These are phyloP conservation scores for Zosterops borbonicus DNA, from an alignment of 2,113 vertebrate genomes.

Conservation along the genomic window DNA sequence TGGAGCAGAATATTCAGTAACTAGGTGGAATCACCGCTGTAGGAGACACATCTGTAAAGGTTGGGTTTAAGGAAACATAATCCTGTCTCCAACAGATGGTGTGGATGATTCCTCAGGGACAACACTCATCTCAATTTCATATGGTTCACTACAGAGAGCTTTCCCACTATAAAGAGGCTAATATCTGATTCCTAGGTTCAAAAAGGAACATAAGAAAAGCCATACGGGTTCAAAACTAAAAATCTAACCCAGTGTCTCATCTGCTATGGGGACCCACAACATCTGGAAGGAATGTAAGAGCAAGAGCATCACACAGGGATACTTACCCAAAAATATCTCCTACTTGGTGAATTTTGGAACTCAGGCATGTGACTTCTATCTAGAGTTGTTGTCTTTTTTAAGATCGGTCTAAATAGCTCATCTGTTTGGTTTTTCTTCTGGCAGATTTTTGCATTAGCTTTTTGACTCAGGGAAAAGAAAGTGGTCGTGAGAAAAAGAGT, in stretches of 20 bases:
- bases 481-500: background rate
- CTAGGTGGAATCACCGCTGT: background rate
- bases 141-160: background rate
- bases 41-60: background rate
- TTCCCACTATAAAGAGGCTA: background rate
- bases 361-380: background rate
- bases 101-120: background rate
- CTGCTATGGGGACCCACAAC: background rate
- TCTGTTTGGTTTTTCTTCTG: background rate
- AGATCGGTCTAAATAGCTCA: background rate
- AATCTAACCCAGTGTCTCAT: background rate
- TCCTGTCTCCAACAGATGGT: background rate
- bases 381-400: background rate
- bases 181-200: background rate
- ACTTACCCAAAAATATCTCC: background rate
- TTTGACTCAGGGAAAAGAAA: background rate
- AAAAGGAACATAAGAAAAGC: background rate
- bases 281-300: background rate
- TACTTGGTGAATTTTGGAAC: background rate
- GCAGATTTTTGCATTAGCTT: background rate
- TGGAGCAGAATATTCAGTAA: background rate
- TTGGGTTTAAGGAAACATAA: background rate
- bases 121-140: background rate
- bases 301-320: background rate
- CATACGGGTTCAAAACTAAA: background rate